These are phyloP conservation scores for Clarias magur DNA, from an alignment of 2,113 vertebrate genomes.

Conservation along the genomic window DNA sequence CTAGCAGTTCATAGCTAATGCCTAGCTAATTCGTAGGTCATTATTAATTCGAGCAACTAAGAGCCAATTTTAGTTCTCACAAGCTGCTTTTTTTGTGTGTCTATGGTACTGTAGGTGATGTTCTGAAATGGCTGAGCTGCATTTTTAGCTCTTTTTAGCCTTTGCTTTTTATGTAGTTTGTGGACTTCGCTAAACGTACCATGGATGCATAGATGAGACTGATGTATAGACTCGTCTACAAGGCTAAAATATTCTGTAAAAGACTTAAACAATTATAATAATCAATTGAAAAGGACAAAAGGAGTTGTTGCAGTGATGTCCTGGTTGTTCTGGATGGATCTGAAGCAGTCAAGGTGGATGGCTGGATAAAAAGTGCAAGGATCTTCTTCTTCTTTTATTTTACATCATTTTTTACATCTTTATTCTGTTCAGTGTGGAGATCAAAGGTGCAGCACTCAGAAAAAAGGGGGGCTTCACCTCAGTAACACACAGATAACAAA, in stretches of 20 bases:
- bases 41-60: too few species aligned
- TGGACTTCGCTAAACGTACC: neutral
- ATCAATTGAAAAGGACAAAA: neutral
- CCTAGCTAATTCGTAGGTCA: too few species aligned
- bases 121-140: neutral
- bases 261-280: neutral
- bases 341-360: neutral
- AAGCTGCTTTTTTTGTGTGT: neutral
- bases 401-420: neutral
- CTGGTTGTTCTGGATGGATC: neutral
- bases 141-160: neutral
- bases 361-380: too few species aligned
- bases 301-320: neutral
- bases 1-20: too few species aligned
- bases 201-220: neutral
- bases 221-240: neutral
- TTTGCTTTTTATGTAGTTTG: neutral
- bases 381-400: neutral
- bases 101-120: too few species aligned
- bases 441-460: slow-evolving; percentile 12
- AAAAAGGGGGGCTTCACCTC: slow-evolving; percentile 6
- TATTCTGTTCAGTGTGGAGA: slow-evolving; percentile 1
- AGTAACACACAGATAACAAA: slow-evolving; percentile 15
- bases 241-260: neutral
- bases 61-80: too few species aligned